phyloP scores from a whole-genome alignment of 2,888 invertebrate species.

The Unio delphinus region DNA sequence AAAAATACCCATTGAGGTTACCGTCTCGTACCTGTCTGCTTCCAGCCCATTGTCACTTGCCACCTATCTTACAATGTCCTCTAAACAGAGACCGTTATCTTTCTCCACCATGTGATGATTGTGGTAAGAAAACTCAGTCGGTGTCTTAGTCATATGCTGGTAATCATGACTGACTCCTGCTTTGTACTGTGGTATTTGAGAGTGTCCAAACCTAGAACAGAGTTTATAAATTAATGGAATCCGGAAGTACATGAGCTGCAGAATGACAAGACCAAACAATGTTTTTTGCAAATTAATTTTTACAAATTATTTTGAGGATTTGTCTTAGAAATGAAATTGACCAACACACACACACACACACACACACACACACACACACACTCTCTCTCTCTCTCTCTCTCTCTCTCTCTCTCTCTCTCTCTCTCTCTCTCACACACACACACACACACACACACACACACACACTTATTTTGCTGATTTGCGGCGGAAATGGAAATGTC shows the following conservation, averaged over 20 bases:
- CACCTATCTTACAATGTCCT: constrained; percentile 23
- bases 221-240: background rate
- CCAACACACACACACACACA: too few species aligned
- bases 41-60: constrained; percentile 10
- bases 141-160: constrained; percentile 9
- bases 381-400: too few species aligned
- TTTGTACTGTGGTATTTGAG: constrained; percentile 27
- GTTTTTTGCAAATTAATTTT: too few species aligned
- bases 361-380: too few species aligned
- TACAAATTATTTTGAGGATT: too few species aligned
- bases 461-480: too few species aligned
- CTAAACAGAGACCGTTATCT: constrained; percentile 10
- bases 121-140: constrained; percentile 18
- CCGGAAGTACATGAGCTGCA: background rate
- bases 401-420: too few species aligned
- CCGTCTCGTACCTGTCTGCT: background rate
- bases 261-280: too few species aligned
- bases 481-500: too few species aligned
- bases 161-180: constrained; percentile 17
- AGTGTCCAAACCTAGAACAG: constrained; percentile 24
- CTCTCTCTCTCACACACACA: too few species aligned
- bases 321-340: too few species aligned
- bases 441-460: too few species aligned
- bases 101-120: constrained; percentile 21
- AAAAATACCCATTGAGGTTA: background rate